Conservation (phyloP, 30 jellyfish, hydroid and myxozoan genomes). For the Catostylus mosaicus region DNA sequence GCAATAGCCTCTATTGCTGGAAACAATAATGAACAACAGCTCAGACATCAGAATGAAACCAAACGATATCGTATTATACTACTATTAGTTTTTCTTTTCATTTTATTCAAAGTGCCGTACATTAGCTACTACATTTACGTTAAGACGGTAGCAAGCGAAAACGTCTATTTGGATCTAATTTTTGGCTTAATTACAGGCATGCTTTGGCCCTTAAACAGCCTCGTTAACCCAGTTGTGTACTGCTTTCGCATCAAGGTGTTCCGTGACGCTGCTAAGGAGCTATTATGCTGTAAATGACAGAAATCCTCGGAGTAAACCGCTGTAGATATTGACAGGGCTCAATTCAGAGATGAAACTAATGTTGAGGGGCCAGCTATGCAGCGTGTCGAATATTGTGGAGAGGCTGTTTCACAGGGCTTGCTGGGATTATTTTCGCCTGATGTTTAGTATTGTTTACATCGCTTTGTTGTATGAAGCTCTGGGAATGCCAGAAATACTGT, state of each 20-base stretch:
- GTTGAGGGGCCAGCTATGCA: no score
- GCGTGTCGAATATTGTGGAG: no score
- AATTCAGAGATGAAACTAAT: no score
- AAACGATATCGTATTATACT: background rate
- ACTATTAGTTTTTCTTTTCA: background rate
- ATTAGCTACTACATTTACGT: background rate
- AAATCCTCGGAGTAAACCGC: no score
- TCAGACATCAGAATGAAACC: background rate
- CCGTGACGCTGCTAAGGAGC: conserved; percentile 9
- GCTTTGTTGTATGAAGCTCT: no score
- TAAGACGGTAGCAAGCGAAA: background rate
- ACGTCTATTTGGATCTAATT: background rate
- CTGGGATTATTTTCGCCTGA: no score
- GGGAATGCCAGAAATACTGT: no score
- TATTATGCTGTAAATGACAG: background rate
- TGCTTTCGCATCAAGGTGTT: background rate
- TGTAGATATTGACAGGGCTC: no score
- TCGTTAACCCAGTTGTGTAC: conserved; percentile 25
- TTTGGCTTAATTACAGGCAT: background rate
- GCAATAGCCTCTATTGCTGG: background rate
- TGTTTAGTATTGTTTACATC: no score
- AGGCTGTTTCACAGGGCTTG: no score
- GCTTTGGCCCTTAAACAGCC: conserved; percentile 3
- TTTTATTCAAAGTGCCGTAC: background rate
- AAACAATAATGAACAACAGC: background rate